Evolutionary conservation across 2,113 vertebrate genomes (phyloP).

Genomic region (Taxidea taxus): DNA sequence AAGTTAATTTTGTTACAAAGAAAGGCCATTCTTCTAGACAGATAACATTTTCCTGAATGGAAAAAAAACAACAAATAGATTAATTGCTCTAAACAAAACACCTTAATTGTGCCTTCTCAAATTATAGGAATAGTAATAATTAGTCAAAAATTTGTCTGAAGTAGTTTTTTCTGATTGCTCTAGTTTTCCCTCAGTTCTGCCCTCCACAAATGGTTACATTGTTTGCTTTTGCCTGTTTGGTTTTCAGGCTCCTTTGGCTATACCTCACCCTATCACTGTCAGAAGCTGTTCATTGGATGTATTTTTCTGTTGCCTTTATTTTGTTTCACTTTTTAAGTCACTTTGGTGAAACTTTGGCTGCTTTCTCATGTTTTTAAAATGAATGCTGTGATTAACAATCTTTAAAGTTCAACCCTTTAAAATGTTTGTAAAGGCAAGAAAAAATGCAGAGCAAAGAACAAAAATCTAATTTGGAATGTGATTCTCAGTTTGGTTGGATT

Average conservation of each 20-base stretch:
- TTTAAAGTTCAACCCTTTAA: not conserved
- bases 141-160: not conserved
- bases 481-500: not conserved
- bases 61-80: not conserved
- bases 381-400: not conserved
- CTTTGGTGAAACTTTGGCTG: slow-evolving; percentile 27
- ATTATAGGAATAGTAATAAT: not conserved
- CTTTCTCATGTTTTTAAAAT: slow-evolving; percentile 48
- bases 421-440: slow-evolving; percentile 39
- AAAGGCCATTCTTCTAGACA: slow-evolving; percentile 34
- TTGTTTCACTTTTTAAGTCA: slow-evolving; percentile 18
- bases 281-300: not conserved
- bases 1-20: slow-evolving; percentile 29
- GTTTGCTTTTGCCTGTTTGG: not conserved
- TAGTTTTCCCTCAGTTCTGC: not conserved
- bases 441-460: not conserved
- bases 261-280: not conserved
- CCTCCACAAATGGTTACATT: not conserved
- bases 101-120: slow-evolving; percentile 77
- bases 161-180: not conserved
- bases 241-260: not conserved
- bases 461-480: not conserved
- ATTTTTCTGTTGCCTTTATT: not conserved
- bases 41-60: slow-evolving; percentile 26
- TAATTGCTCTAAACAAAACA: not conserved